A percentile compares a stretch with the other conserved stretches of the same genome.
These are phyloP conservation scores for Lepus europaeus DNA, from an alignment of 2,113 vertebrate species.

Conservation along the genomic window DNA sequence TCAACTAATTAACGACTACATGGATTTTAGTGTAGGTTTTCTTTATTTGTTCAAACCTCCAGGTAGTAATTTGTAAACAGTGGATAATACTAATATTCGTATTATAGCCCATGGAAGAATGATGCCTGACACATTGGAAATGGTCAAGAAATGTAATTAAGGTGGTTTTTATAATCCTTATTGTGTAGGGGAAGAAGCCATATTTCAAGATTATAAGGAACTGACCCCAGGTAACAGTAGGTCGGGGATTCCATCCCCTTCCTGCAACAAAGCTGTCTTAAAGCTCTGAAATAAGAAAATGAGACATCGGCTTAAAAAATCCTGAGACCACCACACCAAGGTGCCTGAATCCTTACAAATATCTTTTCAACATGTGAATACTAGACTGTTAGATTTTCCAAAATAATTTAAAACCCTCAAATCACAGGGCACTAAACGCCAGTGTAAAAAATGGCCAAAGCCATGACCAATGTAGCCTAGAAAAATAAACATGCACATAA, in stretches of 20 bases:
- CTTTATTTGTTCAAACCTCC: background rate
- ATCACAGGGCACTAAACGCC: background rate
- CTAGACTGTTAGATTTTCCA: background rate
- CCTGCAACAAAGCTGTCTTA: background rate
- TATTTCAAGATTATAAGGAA: background rate
- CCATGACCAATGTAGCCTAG: background rate
- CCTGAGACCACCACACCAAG: background rate
- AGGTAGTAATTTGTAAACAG: constrained; percentile 25
- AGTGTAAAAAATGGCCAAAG: constrained; percentile 43
- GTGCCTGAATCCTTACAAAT: background rate
- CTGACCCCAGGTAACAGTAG: background rate
- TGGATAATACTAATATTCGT: background rate
- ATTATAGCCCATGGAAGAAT: background rate
- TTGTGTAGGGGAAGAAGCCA: constrained; percentile 18
- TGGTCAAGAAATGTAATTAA: background rate
- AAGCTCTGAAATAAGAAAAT: background rate
- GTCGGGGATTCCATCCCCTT: background rate
- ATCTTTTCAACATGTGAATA: background rate
- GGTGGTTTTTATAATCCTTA: background rate
- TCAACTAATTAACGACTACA: background rate
- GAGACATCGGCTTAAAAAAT: background rate
- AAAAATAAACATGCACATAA: background rate
- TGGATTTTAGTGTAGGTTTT: background rate
- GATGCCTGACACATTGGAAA: background rate
- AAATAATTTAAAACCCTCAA: background rate